Base-by-base conservation (phyloP, 1,140 invertebrate genomes). In the Dufourea novaeangliae region DNA sequence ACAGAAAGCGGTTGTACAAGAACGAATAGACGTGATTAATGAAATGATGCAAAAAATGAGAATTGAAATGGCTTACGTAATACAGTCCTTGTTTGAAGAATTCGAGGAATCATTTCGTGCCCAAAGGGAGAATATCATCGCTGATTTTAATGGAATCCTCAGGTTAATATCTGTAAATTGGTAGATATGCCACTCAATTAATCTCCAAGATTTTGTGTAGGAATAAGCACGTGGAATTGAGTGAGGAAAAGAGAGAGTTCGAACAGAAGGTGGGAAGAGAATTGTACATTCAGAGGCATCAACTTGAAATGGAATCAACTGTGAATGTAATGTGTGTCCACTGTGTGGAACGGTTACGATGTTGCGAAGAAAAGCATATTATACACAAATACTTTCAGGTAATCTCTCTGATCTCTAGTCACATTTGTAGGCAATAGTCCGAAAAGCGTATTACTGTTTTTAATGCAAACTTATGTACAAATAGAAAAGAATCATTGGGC, bases 251-350 rank as follows among this genome's bases (percentile, higher is more conserved):
- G 1, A 25, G 1, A 29, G 77, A 86, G 32, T 50, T 86, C 6
- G 62, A 88, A 20, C 56, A 44, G 27, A 82, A 84, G 32, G 89
- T 82, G 70, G 62, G 74, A 14, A 83, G 86, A 50, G 82, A 87
- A 7, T 72, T 93, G 27, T 22, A 61, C 14, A 75, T 81, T 44
- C 78, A 90, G 50, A 87, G 82, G 29, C 83, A 88, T 52, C 84
- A 92, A 67, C 62, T 93, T n/a, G 86, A 93, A 78, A 90, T 87
- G 50, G 90, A 89, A 79, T 93, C 91, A 66, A 76, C 91, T 8
- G 84, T 88, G 1, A 90, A 92, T 78, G 78, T 93, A 70, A 91
- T 92, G 63, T 90, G 90, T 67, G 50, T 91, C 7, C 67, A 93
- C 8, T 92, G 89, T 39, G 77, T 88, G n/a, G 92, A 93, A 81